phyloP scores from a whole-genome alignment of 2,113 vertebrate genomes.

The Entomyzon cyanotis region DNA sequence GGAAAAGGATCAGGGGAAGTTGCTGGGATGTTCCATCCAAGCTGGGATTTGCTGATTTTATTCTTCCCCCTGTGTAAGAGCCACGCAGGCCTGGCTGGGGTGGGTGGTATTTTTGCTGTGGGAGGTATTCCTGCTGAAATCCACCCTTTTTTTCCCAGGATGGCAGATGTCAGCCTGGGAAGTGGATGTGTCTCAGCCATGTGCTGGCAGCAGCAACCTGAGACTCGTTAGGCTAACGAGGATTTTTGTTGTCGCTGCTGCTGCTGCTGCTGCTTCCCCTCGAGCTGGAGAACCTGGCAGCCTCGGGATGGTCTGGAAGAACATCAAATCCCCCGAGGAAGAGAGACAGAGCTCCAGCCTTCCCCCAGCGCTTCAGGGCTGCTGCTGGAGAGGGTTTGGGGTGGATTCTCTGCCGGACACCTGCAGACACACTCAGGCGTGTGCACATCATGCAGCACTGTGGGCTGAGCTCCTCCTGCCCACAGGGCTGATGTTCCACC shows the following conservation, averaged over 20 bases:
- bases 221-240: neutral
- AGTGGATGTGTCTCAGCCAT: neutral
- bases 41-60: neutral
- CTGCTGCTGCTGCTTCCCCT: neutral
- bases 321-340: conserved; percentile 49
- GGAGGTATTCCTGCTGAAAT: neutral
- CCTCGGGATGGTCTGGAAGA: neutral
- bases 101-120: neutral
- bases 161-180: neutral
- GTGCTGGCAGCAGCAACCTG: neutral
- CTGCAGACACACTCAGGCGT: neutral
- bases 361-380: neutral
- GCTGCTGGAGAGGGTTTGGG: neutral
- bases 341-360: neutral
- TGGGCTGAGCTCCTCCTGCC: neutral
- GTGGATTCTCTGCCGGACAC: neutral
- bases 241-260: neutral
- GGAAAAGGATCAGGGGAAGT: neutral
- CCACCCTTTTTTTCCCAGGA: accelerated
- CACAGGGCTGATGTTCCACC: neutral
- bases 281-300: conserved; percentile 25
- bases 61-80: neutral
- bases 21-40: accelerated
- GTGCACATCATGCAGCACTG: neutral
- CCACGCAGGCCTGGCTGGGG: neutral